A percentile compares a stretch with the other conserved stretches of the same genome.
These are phyloP conservation scores for Luidia sarsii DNA, from an alignment of 53 echinoderm and acorn worm species.

Conservation along the genomic window DNA sequence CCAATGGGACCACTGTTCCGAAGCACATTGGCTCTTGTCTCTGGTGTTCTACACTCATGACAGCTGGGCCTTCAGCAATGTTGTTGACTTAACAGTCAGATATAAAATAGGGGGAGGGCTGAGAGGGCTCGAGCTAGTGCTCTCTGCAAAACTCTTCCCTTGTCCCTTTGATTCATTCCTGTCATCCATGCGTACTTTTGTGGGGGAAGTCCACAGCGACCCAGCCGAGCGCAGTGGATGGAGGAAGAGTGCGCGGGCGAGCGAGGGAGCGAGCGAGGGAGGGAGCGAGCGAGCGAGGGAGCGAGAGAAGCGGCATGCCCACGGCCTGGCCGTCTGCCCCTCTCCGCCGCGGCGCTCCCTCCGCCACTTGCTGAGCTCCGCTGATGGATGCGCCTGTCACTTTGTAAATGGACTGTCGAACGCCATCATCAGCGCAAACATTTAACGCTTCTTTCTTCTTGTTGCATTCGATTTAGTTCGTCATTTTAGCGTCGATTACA, in stretches of 20 bases:
- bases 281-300: background rate
- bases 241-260: background rate
- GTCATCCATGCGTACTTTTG: conserved; percentile 37
- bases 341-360: conserved; percentile 1
- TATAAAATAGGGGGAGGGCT: background rate
- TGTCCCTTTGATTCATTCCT: conserved; percentile 29
- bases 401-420: conserved; percentile 54
- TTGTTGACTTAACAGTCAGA: conserved; percentile 51
- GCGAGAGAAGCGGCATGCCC: background rate
- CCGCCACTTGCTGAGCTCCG: conserved; percentile 30
- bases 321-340: background rate
- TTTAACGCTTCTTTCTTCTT: conserved; percentile 60
- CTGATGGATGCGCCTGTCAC: conserved; percentile 56
- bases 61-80: conserved; percentile 36
- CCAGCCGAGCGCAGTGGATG: conserved; percentile 12
- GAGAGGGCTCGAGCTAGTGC: background rate
- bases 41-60: conserved; percentile 4
- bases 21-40: conserved; percentile 15
- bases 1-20: conserved; percentile 34
- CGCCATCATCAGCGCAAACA: conserved; percentile 58
- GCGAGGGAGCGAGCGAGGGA: background rate
- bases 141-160: background rate
- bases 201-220: conserved; percentile 24
- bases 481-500: conserved; percentile 59
- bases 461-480: conserved; percentile 59